phyloP scores from a whole-genome alignment of 2,113 vertebrate species.

The Melanocharis versteri region DNA sequence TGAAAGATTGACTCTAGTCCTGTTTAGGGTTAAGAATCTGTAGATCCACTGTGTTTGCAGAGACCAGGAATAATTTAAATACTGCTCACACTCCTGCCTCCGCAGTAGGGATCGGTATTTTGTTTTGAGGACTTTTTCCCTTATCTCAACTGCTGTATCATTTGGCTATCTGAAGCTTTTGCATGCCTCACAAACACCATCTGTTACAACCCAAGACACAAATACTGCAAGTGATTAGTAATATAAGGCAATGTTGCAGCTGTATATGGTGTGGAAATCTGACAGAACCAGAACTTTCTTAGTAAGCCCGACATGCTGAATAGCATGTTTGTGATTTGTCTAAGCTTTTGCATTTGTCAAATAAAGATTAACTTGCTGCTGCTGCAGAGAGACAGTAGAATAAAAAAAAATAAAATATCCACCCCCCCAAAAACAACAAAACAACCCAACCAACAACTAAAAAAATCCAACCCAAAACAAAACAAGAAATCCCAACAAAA shows the following conservation, averaged over 20 bases:
- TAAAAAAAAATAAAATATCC: background rate
- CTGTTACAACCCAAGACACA: conserved; percentile 65
- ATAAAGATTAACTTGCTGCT: conserved; percentile 47
- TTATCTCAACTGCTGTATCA: conserved; percentile 60
- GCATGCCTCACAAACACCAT: conserved; percentile 68
- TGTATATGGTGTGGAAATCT: conserved; percentile 49
- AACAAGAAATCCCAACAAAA: background rate
- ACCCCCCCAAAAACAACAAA: background rate
- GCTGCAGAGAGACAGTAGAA: background rate
- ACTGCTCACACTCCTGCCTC: conserved; percentile 55
- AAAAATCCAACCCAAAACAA: background rate
- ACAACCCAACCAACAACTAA: background rate
- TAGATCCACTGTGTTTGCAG: background rate
- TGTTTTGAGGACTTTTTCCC: conserved; percentile 53
- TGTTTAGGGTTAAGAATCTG: conserved; percentile 34
- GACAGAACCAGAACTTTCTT: conserved; percentile 60
- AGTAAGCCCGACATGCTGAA: conserved; percentile 45
- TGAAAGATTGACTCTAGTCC: conserved; percentile 5
- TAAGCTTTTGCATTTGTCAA: conserved; percentile 41
- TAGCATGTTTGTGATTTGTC: conserved; percentile 44
- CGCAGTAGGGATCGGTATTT: conserved; percentile 40
- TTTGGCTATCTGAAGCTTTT: conserved; percentile 69
- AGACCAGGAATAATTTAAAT: conserved; percentile 49
- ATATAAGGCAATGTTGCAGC: conserved; percentile 57
- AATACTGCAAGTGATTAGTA: conserved; percentile 62